A percentile compares a stretch with the other conserved stretches of the same genome.
phyloP scores from a whole-genome alignment of 2,888 invertebrate species.

The Sussaba pulchella region DNA sequence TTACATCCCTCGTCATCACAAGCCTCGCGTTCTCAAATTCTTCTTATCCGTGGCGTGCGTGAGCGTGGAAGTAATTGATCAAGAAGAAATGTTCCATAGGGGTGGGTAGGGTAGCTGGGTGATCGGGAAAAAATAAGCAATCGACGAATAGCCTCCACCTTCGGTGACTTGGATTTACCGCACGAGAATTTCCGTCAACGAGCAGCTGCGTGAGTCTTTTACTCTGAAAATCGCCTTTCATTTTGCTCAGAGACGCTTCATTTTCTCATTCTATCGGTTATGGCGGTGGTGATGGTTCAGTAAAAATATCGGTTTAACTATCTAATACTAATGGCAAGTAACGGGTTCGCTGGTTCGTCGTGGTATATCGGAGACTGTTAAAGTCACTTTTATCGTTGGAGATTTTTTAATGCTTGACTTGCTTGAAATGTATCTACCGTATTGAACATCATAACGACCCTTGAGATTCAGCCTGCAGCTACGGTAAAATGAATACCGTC shows the following conservation, averaged over 20 bases:
- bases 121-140: constrained; percentile 56
- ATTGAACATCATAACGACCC: background rate
- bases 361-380: constrained; percentile 11
- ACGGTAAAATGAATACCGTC: constrained; percentile 1
- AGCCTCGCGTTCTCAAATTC: constrained; percentile 52
- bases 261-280: constrained; percentile 16
- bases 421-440: constrained; percentile 6
- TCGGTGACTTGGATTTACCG: constrained; percentile 3
- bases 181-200: constrained; percentile 4
- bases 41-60: constrained; percentile 56
- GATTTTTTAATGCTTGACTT: constrained; percentile 1
- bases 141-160: constrained; percentile 40
- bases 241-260: constrained; percentile 21
- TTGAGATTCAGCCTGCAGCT: background rate
- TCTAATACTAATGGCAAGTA: constrained; percentile 40
- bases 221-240: constrained; percentile 29
- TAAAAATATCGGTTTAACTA: background rate
- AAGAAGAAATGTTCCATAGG: constrained; percentile 48
- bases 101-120: constrained; percentile 31
- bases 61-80: constrained; percentile 63
- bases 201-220: constrained; percentile 26
- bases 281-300: background rate
- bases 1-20: constrained; percentile 9
- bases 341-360: background rate
- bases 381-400: background rate